These are phyloP conservation scores for Notamacropus eugenii DNA, from an alignment of 2,797 vertebrate species.

Conservation along the genomic window DNA sequence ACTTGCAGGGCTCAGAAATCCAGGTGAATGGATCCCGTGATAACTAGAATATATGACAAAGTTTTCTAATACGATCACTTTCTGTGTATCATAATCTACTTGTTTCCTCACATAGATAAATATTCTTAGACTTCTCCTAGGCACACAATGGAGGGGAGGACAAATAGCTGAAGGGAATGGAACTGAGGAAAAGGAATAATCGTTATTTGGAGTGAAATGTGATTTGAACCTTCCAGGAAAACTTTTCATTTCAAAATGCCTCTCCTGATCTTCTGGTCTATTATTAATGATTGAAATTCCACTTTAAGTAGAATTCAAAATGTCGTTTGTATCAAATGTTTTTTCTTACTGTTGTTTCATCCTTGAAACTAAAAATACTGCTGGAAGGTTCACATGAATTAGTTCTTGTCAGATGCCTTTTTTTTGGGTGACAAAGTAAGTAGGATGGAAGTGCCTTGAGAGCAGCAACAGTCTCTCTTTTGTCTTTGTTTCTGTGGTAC, in stretches of 20 bases:
- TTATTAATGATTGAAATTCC: too few species aligned
- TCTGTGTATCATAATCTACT: neutral
- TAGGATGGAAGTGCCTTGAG: neutral
- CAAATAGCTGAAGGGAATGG: neutral
- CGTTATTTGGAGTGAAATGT: too few species aligned
- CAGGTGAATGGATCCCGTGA: neutral
- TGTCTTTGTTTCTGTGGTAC: neutral
- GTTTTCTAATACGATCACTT: neutral
- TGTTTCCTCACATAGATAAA: neutral
- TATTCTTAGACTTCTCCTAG: neutral
- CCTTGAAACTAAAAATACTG: neutral
- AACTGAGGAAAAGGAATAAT: neutral
- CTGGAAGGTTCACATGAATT: neutral
- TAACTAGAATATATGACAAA: neutral
- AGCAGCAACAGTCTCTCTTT: neutral
- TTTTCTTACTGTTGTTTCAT: neutral
- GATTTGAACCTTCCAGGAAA: too few species aligned
- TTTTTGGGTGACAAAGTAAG: neutral
- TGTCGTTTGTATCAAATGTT: too few species aligned
- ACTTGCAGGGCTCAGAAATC: neutral
- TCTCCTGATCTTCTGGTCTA: neutral
- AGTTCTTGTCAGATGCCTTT: neutral
- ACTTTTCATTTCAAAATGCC: neutral
- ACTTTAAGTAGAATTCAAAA: too few species aligned
- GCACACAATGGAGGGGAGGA: neutral